Evolutionary conservation across 2,113 vertebrate species (phyloP).

Genomic region (Dasyprocta punctata): DNA sequence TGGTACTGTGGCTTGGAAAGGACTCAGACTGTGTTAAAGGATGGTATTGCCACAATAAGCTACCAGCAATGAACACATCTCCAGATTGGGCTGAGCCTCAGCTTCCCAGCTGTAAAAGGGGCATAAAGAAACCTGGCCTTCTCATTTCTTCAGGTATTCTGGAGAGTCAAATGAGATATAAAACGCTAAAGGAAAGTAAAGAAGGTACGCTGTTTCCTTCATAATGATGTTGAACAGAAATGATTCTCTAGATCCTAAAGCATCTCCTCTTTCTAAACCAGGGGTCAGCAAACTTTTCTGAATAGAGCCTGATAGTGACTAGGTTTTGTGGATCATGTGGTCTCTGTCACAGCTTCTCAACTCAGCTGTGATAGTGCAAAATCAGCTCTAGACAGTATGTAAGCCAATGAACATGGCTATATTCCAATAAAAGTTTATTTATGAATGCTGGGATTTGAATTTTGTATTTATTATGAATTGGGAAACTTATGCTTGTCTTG

Average conservation of each 20-base stretch:
- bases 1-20: neutral
- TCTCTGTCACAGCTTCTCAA: neutral
- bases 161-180: neutral
- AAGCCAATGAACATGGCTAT: neutral
- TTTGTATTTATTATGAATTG: neutral
- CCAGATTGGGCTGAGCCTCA: neutral
- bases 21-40: neutral
- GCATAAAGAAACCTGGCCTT: neutral
- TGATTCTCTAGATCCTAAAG: no score
- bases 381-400: neutral
- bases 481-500: constrained; percentile 11
- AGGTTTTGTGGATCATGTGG: neutral
- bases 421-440: constrained; percentile 13
- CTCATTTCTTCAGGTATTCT: neutral
- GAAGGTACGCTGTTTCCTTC: neutral
- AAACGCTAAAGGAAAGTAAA: neutral
- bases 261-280: neutral
- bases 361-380: neutral
- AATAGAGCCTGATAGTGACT: neutral
- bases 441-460: constrained; percentile 26
- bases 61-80: neutral
- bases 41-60: neutral
- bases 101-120: neutral
- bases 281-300: neutral
- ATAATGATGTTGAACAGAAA: neutral